A percentile compares a stretch with the other conserved stretches of the same genome.
phyloP scores from a whole-genome alignment of 1,140 invertebrate genomes.

The Cherax quadricarinatus region DNA sequence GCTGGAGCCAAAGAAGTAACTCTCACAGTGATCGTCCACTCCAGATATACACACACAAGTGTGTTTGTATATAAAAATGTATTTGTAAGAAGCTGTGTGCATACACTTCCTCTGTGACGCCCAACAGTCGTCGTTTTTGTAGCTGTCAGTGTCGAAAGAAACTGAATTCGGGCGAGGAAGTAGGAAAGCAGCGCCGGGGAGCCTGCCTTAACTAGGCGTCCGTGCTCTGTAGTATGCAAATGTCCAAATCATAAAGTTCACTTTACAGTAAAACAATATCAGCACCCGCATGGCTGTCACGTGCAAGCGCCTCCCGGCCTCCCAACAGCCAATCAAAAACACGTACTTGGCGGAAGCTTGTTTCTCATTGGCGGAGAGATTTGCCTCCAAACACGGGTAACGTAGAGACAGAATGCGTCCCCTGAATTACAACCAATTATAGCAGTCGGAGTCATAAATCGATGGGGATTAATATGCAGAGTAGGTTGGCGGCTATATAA shows the following conservation, averaged over 20 bases:
- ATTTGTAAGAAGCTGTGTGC: no score
- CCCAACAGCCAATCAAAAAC: constrained; percentile 41
- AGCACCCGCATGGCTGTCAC: neutral
- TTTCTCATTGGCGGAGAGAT: constrained; percentile 31
- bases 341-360: neutral
- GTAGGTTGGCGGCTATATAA: constrained; percentile 49
- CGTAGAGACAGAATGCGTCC: constrained; percentile 20
- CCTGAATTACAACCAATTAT: constrained; percentile 67
- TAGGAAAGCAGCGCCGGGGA: neutral
- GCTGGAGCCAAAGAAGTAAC: neutral
- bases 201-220: constrained; percentile 27
- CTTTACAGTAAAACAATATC: constrained; percentile 65
- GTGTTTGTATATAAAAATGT: no score
- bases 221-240: constrained; percentile 64
- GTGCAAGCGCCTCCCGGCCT: neutral
- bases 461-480: constrained; percentile 67
- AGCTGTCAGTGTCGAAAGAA: neutral
- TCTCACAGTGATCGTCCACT: no score
- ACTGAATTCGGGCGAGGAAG: neutral
- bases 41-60: no score
- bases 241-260: constrained; percentile 63
- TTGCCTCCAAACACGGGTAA: neutral
- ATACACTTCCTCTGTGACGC: neutral
- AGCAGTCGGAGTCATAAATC: constrained; percentile 49
- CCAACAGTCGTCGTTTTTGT: neutral